These are phyloP conservation scores for Ceratina calcarata DNA, from an alignment of 1,140 invertebrate species.

Conservation along the genomic window DNA sequence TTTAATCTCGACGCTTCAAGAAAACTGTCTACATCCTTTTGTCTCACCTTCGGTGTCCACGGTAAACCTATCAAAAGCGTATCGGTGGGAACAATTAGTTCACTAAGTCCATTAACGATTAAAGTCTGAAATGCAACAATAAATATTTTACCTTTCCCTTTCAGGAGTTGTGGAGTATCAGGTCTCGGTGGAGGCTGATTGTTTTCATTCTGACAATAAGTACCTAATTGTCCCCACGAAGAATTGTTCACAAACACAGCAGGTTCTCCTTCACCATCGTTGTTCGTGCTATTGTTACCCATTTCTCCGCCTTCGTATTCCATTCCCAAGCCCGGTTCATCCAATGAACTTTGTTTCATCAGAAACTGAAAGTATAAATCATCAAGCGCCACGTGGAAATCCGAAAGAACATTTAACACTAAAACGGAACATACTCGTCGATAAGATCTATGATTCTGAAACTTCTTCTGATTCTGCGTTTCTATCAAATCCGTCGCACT, in stretches of 20 bases:
- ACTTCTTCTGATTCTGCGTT: constrained; percentile 89
- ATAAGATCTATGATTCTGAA: constrained; percentile 82
- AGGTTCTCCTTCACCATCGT: constrained; percentile 70
- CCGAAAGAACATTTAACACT: constrained; percentile 1
- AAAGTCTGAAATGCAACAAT: neutral
- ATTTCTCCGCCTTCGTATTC: constrained; percentile 79
- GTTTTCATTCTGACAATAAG: constrained; percentile 71
- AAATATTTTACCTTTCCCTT: constrained; percentile 70
- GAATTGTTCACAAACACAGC: constrained; percentile 61
- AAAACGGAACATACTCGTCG: constrained; percentile 80
- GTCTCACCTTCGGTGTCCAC: constrained; percentile 97
- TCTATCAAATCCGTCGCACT: constrained; percentile 96
- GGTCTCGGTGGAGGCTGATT: constrained; percentile 74
- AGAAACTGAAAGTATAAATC: constrained; percentile 83
- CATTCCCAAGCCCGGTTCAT: constrained; percentile 90
- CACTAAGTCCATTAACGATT: no score
- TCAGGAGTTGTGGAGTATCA: constrained; percentile 77
- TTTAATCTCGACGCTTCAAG: constrained; percentile 94
- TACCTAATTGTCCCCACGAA: constrained; percentile 55
- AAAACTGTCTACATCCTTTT: constrained; percentile 95
- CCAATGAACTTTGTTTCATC: constrained; percentile 96
- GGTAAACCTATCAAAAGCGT: constrained; percentile 84
- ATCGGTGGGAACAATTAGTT: constrained; percentile 24
- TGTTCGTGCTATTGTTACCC: constrained; percentile 50
- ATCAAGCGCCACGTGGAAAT: neutral